phyloP scores from a whole-genome alignment of 2,888 invertebrate genomes.

The Julus scandinavius region DNA sequence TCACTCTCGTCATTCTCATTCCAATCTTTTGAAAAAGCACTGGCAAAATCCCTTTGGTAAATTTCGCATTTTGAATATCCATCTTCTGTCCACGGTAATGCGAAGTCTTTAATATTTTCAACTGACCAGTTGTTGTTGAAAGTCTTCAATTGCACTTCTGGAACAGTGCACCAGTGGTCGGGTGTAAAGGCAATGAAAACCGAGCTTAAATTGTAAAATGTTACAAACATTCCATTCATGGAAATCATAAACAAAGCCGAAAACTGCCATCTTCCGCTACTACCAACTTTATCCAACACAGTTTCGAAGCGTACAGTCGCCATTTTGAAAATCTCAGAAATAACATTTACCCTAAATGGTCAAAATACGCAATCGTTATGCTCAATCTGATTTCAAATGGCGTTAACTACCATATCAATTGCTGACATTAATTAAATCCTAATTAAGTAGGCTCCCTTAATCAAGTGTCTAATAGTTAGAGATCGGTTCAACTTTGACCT shows the following conservation, averaged over 20 bases:
- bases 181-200: conserved; percentile 28
- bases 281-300: conserved; percentile 33
- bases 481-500: neutral
- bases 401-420: neutral
- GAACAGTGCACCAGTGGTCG: conserved; percentile 39
- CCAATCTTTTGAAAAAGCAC: neutral
- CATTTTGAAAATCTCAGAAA: neutral
- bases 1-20: neutral
- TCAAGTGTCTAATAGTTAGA: neutral
- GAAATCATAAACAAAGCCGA: neutral
- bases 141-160: neutral
- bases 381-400: neutral
- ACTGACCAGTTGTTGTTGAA: neutral
- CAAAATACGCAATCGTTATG: neutral
- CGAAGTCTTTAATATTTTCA: neutral
- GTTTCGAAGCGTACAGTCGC: conserved; percentile 36
- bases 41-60: neutral
- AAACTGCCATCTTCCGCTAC: conserved; percentile 33
- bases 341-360: neutral
- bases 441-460: neutral
- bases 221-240: conserved; percentile 23
- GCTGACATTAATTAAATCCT: neutral
- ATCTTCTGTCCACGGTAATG: neutral
- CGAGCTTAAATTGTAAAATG: conserved; percentile 24
- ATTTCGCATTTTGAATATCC: conserved; percentile 11